Conservation (phyloP, 2,113 vertebrate species). For the Osmerus eperlanus region DNA sequence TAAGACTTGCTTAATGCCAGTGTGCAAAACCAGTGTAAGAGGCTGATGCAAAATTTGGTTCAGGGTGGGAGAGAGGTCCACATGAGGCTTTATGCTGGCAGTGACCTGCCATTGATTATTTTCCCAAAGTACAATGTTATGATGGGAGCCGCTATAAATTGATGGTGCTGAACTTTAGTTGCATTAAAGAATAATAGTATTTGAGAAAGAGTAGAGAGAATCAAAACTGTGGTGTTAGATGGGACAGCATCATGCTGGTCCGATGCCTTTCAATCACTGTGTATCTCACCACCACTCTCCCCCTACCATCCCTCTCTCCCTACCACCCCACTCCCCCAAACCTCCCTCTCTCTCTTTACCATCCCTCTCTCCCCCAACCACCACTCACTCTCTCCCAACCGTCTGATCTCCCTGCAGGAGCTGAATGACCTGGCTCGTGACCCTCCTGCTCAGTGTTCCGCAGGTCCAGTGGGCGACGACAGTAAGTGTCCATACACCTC, state of each 20-base stretch:
- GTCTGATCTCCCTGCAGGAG: constrained; percentile 58
- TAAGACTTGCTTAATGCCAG: not conserved
- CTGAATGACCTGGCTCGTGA: constrained; percentile 75
- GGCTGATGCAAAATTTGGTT: not conserved
- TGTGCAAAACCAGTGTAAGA: not conserved
- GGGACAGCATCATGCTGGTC: constrained; percentile 4
- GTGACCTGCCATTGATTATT: no score
- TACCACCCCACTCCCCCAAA: not conserved
- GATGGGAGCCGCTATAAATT: no score
- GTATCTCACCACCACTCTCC: not conserved
- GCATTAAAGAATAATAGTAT: no score
- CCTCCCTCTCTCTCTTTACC: constrained; percentile 1
- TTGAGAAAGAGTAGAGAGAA: not conserved
- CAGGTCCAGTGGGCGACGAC: constrained; percentile 75
- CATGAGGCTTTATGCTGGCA: no score
- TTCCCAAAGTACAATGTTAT: no score
- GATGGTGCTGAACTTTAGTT: no score
- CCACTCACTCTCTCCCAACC: constrained; percentile 6
- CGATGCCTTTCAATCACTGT: not conserved
- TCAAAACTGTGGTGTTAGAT: not conserved
- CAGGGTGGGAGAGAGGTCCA: no score
- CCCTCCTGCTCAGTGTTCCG: constrained; percentile 77
- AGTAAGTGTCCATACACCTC: constrained; percentile 55
- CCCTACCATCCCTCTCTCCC: no score
- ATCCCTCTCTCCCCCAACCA: constrained; percentile 9